phyloP scores from a whole-genome alignment of 2,797 vertebrate genomes.

The Enteromius afrohamiltoni region DNA sequence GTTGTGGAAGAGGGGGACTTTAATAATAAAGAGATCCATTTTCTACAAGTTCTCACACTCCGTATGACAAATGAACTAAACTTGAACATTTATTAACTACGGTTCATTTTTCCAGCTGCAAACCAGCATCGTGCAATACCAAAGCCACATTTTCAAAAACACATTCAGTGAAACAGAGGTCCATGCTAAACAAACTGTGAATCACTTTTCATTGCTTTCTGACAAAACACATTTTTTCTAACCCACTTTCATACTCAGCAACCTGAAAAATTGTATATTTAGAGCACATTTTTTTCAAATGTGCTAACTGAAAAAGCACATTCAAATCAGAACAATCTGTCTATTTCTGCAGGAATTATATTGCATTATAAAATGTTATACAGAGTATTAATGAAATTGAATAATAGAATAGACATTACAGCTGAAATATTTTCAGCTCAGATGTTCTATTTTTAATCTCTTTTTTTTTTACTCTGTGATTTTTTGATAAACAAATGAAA shows the following conservation, averaged over 20 bases:
- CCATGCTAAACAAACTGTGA: neutral
- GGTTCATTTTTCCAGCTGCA: neutral
- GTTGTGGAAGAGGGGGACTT: neutral
- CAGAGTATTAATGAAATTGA: neutral
- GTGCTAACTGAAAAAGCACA: neutral
- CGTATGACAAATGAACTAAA: neutral
- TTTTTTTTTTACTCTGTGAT: neutral
- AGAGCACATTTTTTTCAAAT: neutral
- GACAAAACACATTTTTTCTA: neutral
- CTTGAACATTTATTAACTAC: neutral
- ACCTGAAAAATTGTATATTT: neutral
- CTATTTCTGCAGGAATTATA: neutral
- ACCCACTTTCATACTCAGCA: neutral
- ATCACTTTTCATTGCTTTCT: neutral
- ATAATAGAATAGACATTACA: neutral
- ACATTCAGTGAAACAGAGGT: neutral
- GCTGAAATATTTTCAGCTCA: too few relatives aligned
- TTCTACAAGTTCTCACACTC: slow-evolving; percentile 12
- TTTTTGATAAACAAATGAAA: neutral
- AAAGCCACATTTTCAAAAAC: neutral
- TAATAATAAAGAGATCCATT: neutral
- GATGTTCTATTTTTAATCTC: neutral
- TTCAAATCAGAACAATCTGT: neutral
- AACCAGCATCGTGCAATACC: neutral
- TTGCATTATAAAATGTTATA: neutral